Evolutionary conservation across 2,797 vertebrate species (phyloP), one percentile per base, ranked within the genome.

Genomic region (Rachycentron canadum): DNA sequence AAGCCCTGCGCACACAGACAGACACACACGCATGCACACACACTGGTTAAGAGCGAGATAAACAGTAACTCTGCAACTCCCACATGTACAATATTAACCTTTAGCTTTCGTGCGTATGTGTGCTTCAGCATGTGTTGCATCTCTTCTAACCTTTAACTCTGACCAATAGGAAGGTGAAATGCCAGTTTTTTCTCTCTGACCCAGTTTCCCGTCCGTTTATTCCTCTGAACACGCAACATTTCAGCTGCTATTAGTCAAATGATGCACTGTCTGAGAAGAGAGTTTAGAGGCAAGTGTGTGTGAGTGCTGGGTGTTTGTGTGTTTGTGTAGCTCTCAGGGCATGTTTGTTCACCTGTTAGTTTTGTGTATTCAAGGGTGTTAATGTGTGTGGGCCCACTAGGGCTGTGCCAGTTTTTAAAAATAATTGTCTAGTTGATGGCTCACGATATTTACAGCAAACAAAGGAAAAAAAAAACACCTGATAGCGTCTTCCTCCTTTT

Each of bases 181-280:
- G 76, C 67, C 55, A 19, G 16, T 74, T 82, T 88, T 83, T 85
- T 81, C 67, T 74, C 85, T 63, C 62, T 93, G 92, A 93, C 92
- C 92, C 79, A 92, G 63, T 92, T 93, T 91, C 74, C 77, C 71
- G 36, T 64, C 84, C 82, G 86, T 86, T 93, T 86, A 86, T 91
- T 91, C 84, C 85, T 88, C 88, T 71, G 83, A 92, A 90, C 90
- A 94, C 69, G 86, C 91, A 91, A 93, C 89, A 85, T 92, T 93
- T 92, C 92, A 88, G 78, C 89, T 87, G 84, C 86, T 88, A 89
- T 93, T 93, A 93, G 92, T 90, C 88, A 92, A 93, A 90, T 86
- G 81, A 85, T 87, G 89, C 86, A 49, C 71, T 62, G 65, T 85
- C 73, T 73, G 72, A 63, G 73, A 78, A 25, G 19, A 70, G 58